Conservation (phyloP, 2,797 vertebrate genomes). For the Platalea minor region DNA sequence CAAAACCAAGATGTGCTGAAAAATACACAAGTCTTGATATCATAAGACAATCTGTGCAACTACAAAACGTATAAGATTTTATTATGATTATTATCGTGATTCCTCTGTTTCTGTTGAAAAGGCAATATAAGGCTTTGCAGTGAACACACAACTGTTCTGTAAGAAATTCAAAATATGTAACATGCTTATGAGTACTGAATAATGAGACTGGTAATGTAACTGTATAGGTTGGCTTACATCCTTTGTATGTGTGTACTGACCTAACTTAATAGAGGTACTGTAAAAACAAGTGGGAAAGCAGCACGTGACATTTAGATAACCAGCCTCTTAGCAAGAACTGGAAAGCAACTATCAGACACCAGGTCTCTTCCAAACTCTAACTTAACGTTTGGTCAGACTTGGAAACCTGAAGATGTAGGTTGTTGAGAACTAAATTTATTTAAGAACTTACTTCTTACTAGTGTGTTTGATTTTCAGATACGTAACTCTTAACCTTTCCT, state of each 20-base stretch:
- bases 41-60: neutral
- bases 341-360: neutral
- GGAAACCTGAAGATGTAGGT: neutral
- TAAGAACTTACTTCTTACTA: neutral
- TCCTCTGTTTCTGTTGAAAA: neutral
- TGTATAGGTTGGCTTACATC: neutral
- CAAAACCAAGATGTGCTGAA: neutral
- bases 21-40: neutral
- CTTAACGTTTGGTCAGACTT: neutral
- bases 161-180: neutral
- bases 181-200: neutral
- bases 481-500: neutral
- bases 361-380: neutral
- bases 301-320: neutral
- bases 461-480: neutral
- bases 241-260: neutral
- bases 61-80: neutral
- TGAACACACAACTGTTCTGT: neutral
- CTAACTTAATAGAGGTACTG: no score
- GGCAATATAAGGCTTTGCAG: neutral
- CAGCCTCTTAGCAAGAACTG: neutral
- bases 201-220: neutral
- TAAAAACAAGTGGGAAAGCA: neutral
- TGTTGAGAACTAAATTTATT: neutral
- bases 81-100: accelerated